These are phyloP conservation scores for Drosophila ambigua DNA, from an alignment of 1,140 invertebrate genomes.

Conservation along the genomic window DNA sequence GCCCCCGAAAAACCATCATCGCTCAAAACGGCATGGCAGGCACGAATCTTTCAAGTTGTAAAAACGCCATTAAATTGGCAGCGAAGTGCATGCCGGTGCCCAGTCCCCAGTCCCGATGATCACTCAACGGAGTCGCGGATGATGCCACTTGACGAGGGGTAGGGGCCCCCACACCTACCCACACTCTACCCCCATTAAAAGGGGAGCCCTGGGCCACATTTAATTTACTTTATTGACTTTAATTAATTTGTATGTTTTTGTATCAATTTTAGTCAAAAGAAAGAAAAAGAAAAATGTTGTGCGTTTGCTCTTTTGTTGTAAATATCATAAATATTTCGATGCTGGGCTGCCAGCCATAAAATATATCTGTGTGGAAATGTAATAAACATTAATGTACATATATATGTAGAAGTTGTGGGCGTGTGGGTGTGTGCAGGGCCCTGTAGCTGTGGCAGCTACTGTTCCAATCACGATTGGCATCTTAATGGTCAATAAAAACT, in stretches of 20 bases:
- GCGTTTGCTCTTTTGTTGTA: conserved; percentile 63
- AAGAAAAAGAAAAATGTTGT: conserved; percentile 23
- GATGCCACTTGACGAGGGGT: neutral
- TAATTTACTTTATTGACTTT: conserved; percentile 72
- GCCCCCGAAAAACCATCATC: conserved; percentile 58
- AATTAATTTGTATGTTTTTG: conserved; percentile 83
- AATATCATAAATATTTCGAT: conserved; percentile 80
- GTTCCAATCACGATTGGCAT: conserved; percentile 64
- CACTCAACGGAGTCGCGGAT: conserved; percentile 16
- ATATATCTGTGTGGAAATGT: conserved; percentile 56
- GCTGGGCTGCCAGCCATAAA: conserved; percentile 54
- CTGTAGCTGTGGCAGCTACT: conserved; percentile 49
- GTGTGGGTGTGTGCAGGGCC: conserved; percentile 48
- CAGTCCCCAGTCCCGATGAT: conserved; percentile 33
- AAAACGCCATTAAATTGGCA: conserved; percentile 83
- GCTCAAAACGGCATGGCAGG: conserved; percentile 78
- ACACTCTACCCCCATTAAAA: conserved; percentile 49
- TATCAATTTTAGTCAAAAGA: conserved; percentile 72
- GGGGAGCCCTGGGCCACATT: conserved; percentile 46
- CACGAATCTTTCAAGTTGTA: conserved; percentile 83
- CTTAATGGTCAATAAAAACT: conserved; percentile 74
- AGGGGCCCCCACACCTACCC: neutral
- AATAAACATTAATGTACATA: conserved; percentile 43
- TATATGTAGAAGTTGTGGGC: conserved; percentile 51
- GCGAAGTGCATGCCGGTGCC: conserved; percentile 71